phyloP scores from a whole-genome alignment of 2,888 invertebrate species.

The Megaustenia siamemsis region DNA sequence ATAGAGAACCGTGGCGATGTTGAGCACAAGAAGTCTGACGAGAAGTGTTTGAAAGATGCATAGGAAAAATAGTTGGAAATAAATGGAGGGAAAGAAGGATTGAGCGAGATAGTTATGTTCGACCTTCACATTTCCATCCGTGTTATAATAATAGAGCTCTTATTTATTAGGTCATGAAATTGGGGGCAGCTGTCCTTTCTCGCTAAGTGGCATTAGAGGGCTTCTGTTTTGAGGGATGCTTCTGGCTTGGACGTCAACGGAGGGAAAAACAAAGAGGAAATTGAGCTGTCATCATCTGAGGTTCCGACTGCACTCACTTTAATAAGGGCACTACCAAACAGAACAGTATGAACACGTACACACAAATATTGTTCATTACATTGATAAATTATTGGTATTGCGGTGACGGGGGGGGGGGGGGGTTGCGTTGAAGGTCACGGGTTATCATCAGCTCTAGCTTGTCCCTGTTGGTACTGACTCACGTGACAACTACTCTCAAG shows the following conservation, averaged over 20 bases:
- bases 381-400: too few species aligned
- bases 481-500: too few species aligned
- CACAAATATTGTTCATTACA: too few species aligned
- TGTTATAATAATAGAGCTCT: background rate
- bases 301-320: too few species aligned
- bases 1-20: background rate
- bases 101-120: background rate
- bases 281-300: background rate
- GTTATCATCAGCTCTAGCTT: too few species aligned
- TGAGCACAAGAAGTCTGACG: background rate
- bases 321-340: too few species aligned
- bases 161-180: slow-evolving; percentile 10
- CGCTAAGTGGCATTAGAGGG: background rate
- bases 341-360: too few species aligned
- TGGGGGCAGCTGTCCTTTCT: slow-evolving; percentile 16
- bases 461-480: too few species aligned
- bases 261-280: background rate
- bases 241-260: background rate
- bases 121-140: background rate
- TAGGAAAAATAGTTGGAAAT: background rate
- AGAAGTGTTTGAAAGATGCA: background rate
- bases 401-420: too few species aligned
- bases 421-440: too few species aligned
- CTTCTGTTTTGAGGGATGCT: background rate
- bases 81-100: background rate